Conservation (phyloP, 2,797 vertebrate species). For the Platalea minor region DNA sequence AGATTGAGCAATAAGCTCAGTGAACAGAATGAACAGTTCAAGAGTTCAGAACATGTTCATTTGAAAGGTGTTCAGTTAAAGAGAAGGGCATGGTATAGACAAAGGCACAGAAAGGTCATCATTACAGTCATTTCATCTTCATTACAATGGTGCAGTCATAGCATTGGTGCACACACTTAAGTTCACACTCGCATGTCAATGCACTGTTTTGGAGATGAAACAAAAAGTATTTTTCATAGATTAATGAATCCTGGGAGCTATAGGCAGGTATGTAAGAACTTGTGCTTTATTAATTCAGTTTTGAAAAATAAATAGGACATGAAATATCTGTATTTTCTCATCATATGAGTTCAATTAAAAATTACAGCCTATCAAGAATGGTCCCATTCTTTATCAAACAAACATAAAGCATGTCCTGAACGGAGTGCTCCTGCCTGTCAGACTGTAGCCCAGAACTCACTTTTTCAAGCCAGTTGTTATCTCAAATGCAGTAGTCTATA, state of each 20-base stretch:
- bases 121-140: constrained; percentile 73
- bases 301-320: not conserved
- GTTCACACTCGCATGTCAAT: not conserved
- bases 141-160: constrained; percentile 56
- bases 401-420: not conserved
- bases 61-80: constrained; percentile 76
- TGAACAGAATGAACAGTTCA: constrained; percentile 75
- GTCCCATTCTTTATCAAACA: constrained; percentile 4
- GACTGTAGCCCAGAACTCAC: not conserved
- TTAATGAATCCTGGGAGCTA: not conserved
- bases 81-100: constrained; percentile 71
- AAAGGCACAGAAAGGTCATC: constrained; percentile 78
- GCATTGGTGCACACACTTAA: constrained; percentile 11
- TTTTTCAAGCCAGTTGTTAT: not conserved
- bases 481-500: not conserved
- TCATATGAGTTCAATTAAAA: constrained; percentile 52
- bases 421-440: not conserved
- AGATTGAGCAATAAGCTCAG: constrained; percentile 67
- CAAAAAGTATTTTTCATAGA: not conserved
- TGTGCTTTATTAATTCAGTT: not conserved
- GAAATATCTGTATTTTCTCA: not conserved
- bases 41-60: constrained; percentile 74
- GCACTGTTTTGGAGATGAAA: not conserved
- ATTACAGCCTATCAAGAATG: constrained; percentile 19
- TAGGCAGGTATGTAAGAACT: not conserved